Conservation (phyloP, 2,113 vertebrate genomes). For the Suncus etruscus region DNA sequence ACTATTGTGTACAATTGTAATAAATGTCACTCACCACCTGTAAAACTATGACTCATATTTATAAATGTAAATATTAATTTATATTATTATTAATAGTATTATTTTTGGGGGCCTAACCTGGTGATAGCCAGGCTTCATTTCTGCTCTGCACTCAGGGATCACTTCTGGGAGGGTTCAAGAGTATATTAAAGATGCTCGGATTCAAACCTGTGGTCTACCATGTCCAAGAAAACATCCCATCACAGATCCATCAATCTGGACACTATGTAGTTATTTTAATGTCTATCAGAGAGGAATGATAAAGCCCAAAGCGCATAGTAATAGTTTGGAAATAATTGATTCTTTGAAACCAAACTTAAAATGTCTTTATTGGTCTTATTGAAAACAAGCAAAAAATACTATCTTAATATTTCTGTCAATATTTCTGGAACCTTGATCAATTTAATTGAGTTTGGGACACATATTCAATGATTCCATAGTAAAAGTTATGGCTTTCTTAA, state of each 20-base stretch:
- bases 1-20: neutral
- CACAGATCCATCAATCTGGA: no score
- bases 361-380: neutral
- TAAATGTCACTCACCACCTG: neutral
- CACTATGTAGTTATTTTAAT: neutral
- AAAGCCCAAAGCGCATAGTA: neutral
- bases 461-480: neutral
- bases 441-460: neutral
- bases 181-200: no score
- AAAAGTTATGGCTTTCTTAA: neutral
- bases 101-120: no score
- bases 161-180: no score
- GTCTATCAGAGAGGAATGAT: neutral
- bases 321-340: neutral
- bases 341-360: neutral
- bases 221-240: no score
- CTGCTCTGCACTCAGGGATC: no score
- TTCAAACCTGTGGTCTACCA: no score
- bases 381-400: neutral
- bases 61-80: neutral
- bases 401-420: neutral
- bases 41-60: conserved; percentile 10
- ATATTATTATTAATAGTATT: no score
- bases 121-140: no score
- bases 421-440: neutral